phyloP scores from a whole-genome alignment of 2,113 vertebrate species.

The Haplochromis vanheusdeni region DNA sequence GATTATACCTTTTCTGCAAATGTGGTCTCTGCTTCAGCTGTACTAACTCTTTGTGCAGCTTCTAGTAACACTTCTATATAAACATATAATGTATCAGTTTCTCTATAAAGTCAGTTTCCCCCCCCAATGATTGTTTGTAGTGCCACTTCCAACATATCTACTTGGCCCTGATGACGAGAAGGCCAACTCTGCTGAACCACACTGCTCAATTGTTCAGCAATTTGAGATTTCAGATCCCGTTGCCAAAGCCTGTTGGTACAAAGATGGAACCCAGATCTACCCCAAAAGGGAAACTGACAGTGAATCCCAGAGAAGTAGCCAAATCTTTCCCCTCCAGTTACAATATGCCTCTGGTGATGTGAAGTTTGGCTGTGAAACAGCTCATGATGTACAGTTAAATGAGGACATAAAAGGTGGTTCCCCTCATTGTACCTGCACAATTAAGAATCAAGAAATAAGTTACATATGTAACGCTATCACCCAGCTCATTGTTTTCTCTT shows the following conservation, averaged over 20 bases:
- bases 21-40: constrained; percentile 13
- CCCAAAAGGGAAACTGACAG: constrained; percentile 38
- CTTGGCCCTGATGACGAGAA: constrained; percentile 55
- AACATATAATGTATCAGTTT: background rate
- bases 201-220: constrained; percentile 57
- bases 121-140: constrained; percentile 64
- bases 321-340: constrained; percentile 30
- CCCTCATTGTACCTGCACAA: constrained; percentile 50
- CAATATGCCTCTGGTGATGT: constrained; percentile 38
- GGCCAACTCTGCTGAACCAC: constrained; percentile 38
- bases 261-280: constrained; percentile 64
- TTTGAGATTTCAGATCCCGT: constrained; percentile 71
- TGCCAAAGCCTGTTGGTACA: constrained; percentile 69
- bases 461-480: constrained; percentile 30
- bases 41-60: constrained; percentile 44
- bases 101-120: constrained; percentile 8
- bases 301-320: constrained; percentile 36
- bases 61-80: background rate
- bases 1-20: constrained; percentile 33
- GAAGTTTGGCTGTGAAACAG: constrained; percentile 41
- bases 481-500: constrained; percentile 73
- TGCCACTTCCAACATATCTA: constrained; percentile 40
- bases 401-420: constrained; percentile 69
- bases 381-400: constrained; percentile 49
- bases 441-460: constrained; percentile 39